Conservation (phyloP, 2,797 vertebrate genomes). For the Chromis chromis region DNA sequence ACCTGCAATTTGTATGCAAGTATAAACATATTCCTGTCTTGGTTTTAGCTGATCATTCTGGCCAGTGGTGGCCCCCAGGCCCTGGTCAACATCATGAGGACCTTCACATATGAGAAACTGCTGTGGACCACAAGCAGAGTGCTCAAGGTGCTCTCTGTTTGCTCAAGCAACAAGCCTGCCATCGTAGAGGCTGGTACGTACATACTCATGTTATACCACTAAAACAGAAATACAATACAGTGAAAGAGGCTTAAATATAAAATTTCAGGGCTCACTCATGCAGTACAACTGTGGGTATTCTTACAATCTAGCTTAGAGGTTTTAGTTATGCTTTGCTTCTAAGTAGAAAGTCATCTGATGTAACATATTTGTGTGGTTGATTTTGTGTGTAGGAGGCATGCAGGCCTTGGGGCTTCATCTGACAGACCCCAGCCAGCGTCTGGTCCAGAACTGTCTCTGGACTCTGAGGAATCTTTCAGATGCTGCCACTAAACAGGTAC, state of each 20-base stretch:
- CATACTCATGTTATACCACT: not conserved
- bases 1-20: not conserved
- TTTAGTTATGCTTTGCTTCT: constrained; percentile 2
- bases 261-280: not conserved
- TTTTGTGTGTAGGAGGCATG: constrained; percentile 91
- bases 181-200: constrained; percentile 97
- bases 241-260: not conserved
- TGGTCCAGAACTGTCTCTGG: constrained; percentile 99
- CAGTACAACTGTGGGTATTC: not conserved
- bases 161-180: constrained; percentile 99
- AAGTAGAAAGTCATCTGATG: not conserved
- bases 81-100: constrained; percentile 99
- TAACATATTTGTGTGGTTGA: not conserved
- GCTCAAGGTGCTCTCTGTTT: constrained; percentile 98
- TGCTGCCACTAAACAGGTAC: constrained; percentile 98
- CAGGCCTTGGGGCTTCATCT: constrained; percentile 97
- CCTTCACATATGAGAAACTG: constrained; percentile 97
- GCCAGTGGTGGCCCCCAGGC: constrained; percentile 98
- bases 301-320: not conserved
- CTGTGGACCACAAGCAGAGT: constrained; percentile 99
- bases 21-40: constrained; percentile 21
- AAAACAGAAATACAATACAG: not conserved
- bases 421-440: constrained; percentile 96
- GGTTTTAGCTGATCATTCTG: constrained; percentile 93
- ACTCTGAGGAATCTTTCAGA: constrained; percentile 98